Evolutionary conservation across 2,888 invertebrate species (phyloP).

Genomic region (Oxystoma pomonae): DNA sequence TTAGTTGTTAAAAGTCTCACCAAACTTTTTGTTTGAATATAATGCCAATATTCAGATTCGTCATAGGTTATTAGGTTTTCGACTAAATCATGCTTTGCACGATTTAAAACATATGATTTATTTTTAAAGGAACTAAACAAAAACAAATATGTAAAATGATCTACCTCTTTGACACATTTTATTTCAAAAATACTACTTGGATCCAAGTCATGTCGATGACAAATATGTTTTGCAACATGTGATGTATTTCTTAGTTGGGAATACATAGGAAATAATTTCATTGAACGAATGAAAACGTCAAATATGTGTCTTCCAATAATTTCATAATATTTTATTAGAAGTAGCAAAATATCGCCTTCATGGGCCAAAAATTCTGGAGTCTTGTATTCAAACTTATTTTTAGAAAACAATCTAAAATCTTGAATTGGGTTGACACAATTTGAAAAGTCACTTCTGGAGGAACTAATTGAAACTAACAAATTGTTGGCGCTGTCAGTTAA

Average conservation of each 20-base stretch:
- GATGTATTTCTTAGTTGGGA: slow-evolving; percentile 8
- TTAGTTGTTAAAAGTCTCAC: background rate
- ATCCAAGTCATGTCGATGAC: slow-evolving; percentile 25
- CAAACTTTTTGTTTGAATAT: slow-evolving; percentile 9
- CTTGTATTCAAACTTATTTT: background rate
- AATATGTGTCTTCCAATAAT: slow-evolving; percentile 24
- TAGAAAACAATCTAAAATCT: slow-evolving; percentile 10
- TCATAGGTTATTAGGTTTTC: slow-evolving; percentile 22
- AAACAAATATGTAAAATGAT: slow-evolving; percentile 27
- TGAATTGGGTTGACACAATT: slow-evolving; percentile 12
- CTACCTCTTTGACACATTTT: slow-evolving; percentile 14
- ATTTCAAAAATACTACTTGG: slow-evolving; percentile 14
- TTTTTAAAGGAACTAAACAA: slow-evolving; percentile 22
- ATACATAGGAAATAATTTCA: slow-evolving; percentile 24
- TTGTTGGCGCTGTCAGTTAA: slow-evolving; percentile 6
- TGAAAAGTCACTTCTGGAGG: background rate
- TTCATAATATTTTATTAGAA: slow-evolving; percentile 28
- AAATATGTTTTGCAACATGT: slow-evolving; percentile 16
- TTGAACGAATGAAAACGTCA: slow-evolving; percentile 22
- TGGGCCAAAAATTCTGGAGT: slow-evolving; percentile 20
- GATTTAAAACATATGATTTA: too few relatives aligned
- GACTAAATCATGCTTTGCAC: slow-evolving; percentile 15
- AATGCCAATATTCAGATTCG: slow-evolving; percentile 10
- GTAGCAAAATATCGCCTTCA: slow-evolving; percentile 27
- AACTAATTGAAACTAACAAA: background rate